Percentiles rank a stretch among this genome's conserved stretches.
phyloP scores from a whole-genome alignment of 2,888 invertebrate genomes.

The Lasioglossum lativentre region DNA sequence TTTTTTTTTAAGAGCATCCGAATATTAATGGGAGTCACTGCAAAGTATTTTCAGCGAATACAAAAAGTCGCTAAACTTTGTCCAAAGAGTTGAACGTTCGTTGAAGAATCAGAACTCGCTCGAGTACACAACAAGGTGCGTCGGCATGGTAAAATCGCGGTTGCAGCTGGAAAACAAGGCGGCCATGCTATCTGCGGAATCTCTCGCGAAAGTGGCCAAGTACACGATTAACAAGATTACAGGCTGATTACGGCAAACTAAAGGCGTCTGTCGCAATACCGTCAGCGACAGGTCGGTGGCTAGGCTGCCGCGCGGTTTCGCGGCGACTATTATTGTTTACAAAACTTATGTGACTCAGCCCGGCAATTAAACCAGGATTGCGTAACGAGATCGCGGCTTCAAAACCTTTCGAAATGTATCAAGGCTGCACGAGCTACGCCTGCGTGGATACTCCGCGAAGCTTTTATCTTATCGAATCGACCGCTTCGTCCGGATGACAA shows the following conservation, averaged over 20 bases:
- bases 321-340: conserved; percentile 59
- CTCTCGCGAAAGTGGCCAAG: conserved; percentile 43
- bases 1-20: too few relatives aligned
- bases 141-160: conserved; percentile 15
- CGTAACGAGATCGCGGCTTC: conserved; percentile 49
- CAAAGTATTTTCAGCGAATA: too few relatives aligned
- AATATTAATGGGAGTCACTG: too few relatives aligned
- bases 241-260: conserved; percentile 31
- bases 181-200: conserved; percentile 42
- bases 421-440: conserved; percentile 51
- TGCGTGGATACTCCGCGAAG: background rate
- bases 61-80: too few relatives aligned
- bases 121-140: background rate
- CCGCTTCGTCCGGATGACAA: background rate
- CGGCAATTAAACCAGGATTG: conserved; percentile 60
- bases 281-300: conserved; percentile 38
- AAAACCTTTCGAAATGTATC: conserved; percentile 62
- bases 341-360: conserved; percentile 66
- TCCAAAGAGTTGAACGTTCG: background rate
- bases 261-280: conserved; percentile 39
- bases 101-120: conserved; percentile 21
- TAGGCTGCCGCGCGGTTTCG: background rate
- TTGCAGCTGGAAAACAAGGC: conserved; percentile 28
- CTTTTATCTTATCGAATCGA: conserved; percentile 62
- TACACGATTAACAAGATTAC: conserved; percentile 51